Conservation (phyloP, 1,140 invertebrate species). For the Archivesica marissinica region DNA sequence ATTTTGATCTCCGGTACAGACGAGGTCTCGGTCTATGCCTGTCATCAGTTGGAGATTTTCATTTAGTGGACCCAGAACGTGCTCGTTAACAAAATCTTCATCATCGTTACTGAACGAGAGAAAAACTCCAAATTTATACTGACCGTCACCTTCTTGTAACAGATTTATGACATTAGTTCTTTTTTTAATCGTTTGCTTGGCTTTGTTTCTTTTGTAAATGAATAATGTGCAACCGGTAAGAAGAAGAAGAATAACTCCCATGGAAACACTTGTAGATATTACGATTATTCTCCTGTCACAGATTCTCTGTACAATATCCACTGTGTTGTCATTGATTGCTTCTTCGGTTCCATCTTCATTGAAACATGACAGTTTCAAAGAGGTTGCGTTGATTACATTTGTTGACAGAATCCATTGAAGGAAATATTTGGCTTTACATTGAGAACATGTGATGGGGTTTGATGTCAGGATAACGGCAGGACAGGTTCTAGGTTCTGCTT, state of each 20-base stretch:
- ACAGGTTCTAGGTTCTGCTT: background rate
- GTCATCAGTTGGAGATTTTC: background rate
- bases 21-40: background rate
- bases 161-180: background rate
- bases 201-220: background rate
- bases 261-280: background rate
- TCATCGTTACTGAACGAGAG: background rate
- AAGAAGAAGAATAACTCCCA: background rate
- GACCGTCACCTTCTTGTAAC: conserved; percentile 1
- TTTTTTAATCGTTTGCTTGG: background rate
- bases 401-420: background rate
- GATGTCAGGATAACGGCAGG: background rate
- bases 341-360: background rate
- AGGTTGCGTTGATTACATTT: background rate
- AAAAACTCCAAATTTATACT: background rate
- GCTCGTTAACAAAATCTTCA: background rate
- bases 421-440: background rate
- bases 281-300: background rate
- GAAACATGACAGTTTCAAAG: background rate
- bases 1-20: background rate
- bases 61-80: background rate
- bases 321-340: background rate
- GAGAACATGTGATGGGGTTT: background rate
- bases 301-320: background rate
- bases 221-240: too few relatives aligned